phyloP scores from a whole-genome alignment of 2,888 invertebrate species.

The Rambutsinella grinnellia region DNA sequence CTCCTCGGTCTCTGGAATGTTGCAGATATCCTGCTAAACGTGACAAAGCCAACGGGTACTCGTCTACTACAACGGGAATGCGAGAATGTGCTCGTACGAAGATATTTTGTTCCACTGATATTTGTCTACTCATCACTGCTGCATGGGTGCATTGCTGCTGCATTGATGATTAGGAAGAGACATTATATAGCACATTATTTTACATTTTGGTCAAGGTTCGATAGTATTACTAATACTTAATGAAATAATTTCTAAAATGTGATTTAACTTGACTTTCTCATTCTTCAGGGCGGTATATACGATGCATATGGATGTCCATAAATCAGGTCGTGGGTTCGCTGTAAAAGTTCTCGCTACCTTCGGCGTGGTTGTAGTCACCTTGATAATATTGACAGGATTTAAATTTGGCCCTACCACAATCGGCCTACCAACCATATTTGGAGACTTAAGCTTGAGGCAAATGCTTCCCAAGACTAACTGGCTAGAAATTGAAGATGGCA shows the following conservation, averaged over 20 bases:
- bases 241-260: too few relatives aligned
- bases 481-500: neutral
- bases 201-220: constrained; percentile 45
- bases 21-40: constrained; percentile 2
- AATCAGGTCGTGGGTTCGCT: neutral
- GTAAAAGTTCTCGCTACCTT: constrained; percentile 11
- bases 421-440: constrained; percentile 34
- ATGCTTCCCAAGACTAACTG: neutral
- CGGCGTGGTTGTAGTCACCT: neutral
- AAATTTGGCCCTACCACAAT: constrained; percentile 21
- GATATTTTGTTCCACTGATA: constrained; percentile 33
- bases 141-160: constrained; percentile 20
- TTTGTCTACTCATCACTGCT: constrained; percentile 22
- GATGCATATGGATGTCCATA: constrained; percentile 55
- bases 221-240: too few relatives aligned
- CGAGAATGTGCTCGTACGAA: constrained; percentile 18
- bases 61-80: neutral
- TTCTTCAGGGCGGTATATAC: constrained; percentile 45
- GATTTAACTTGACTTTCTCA: too few relatives aligned
- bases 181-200: constrained; percentile 49
- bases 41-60: neutral
- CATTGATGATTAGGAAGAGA: constrained; percentile 16
- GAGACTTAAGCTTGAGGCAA: constrained; percentile 41
- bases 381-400: constrained; percentile 20
- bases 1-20: constrained; percentile 7